Conservation (phyloP, 2,888 invertebrate species). For the Acanthosoma haemorrhoidale region DNA sequence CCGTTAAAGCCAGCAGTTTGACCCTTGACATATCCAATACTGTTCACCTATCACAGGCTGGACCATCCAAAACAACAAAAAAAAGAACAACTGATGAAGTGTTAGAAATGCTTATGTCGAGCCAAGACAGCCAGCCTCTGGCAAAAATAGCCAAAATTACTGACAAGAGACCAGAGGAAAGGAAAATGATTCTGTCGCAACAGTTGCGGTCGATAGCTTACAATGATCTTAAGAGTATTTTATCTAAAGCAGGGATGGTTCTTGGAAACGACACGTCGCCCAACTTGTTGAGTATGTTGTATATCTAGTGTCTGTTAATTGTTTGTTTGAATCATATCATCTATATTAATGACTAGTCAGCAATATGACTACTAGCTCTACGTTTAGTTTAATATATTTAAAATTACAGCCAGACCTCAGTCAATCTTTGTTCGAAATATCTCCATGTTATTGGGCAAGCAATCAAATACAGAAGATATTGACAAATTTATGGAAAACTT, state of each 20-base stretch:
- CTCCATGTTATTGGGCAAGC: constrained; percentile 22
- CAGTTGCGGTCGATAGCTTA: background rate
- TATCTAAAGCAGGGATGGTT: constrained; percentile 8
- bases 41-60: background rate
- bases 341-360: background rate
- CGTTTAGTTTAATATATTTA: background rate
- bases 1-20: background rate
- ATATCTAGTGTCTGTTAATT: background rate
- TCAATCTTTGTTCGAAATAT: constrained; percentile 39
- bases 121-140: constrained; percentile 9
- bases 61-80: background rate
- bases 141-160: background rate
- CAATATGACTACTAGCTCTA: background rate
- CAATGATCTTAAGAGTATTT: background rate
- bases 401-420: constrained; percentile 39
- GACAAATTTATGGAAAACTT: constrained; percentile 39
- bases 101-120: constrained; percentile 19
- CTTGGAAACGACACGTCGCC: background rate
- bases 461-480: constrained; percentile 26
- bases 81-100: constrained; percentile 8
- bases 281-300: constrained; percentile 16
- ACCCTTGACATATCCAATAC: background rate
- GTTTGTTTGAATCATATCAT: background rate
- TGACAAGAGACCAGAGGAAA: background rate
- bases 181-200: background rate